Conservation (phyloP, 2,888 invertebrate genomes). For the Meganola albula region DNA sequence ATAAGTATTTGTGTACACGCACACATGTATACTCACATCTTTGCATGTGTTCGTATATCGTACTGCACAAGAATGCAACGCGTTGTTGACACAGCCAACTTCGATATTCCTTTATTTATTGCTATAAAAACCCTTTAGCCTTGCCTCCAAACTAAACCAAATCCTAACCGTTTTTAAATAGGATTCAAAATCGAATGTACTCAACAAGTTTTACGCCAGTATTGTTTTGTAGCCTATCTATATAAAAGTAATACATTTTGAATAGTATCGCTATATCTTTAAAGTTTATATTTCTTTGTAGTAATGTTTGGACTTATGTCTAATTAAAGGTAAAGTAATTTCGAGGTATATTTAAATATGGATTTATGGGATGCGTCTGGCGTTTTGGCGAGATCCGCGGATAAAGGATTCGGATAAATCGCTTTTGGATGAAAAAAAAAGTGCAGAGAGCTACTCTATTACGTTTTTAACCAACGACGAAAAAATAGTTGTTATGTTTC, state of each 20-base stretch:
- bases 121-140: slow-evolving; percentile 69
- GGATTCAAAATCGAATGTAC: too few relatives aligned
- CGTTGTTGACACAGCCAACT: slow-evolving; percentile 77
- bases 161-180: too few relatives aligned
- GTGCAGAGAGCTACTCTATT: too few relatives aligned
- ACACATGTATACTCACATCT: slow-evolving; percentile 20
- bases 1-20: slow-evolving; percentile 71
- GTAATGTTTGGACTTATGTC: slow-evolving; percentile 27
- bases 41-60: slow-evolving; percentile 53
- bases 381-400: slow-evolving; percentile 73
- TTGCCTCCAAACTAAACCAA: slow-evolving; percentile 15
- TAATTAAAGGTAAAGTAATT: slow-evolving; percentile 25
- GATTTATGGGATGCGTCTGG: slow-evolving; percentile 76
- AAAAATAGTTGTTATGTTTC: too few relatives aligned
- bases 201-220: slow-evolving; percentile 41
- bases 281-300: slow-evolving; percentile 32
- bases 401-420: slow-evolving; percentile 69
- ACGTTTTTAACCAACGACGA: too few relatives aligned
- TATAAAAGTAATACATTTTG: slow-evolving; percentile 29
- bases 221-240: slow-evolving; percentile 16
- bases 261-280: slow-evolving; percentile 21
- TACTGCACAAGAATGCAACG: slow-evolving; percentile 75
- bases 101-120: slow-evolving; percentile 78
- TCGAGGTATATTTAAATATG: slow-evolving; percentile 74
- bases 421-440: slow-evolving; percentile 57